Evolutionary conservation across 2,797 vertebrate genomes (phyloP), one percentile per base, ranked within the genome.

Genomic region (Sebastes kiyomatsui): DNA sequence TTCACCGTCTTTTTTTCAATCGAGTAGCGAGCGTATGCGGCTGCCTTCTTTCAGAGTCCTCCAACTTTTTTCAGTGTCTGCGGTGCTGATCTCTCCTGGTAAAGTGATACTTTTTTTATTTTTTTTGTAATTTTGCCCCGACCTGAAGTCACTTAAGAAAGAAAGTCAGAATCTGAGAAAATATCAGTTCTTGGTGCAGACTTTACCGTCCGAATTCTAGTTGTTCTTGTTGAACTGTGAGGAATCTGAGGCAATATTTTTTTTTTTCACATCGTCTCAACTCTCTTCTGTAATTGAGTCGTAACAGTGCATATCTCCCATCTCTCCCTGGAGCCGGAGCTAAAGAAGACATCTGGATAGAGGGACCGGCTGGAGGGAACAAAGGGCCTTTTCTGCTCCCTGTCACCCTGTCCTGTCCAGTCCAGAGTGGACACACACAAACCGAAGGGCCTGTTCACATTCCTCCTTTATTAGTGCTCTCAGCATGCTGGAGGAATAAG

Each of bases 351-450:
- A 87, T 88, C 82, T 89, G 85, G 85, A 85, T 12, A 14, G 86
- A 86, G 82, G 49, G 49, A 52, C 49, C 49, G 49, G 18, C 49
- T 52, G 49, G 49, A 52, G 20, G 58, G 80, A 91, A 92, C 88
- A 91, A 92, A 88, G 75, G 38, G 49, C 25, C 84, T 87, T 88
- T 91, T 92, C 86, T 88, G 67, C 67, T 89, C 67, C 33, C 49
- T 79, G 74, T 87, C 76, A 77, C 76, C 75, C 67, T 55, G 74
- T 75, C 32, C 78, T 52, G 64, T 76, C 75, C 78, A 38, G 52
- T 32, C 69, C 72, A 69, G 42, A 2, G 72, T 18, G 66, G 77
- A 84, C 78, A 74, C 70, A 58, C 62, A 58, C 62, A 72, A 64
- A 77, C 60, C 27, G 69, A 68, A 76, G 62, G 62, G 33, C 42